Evolutionary conservation across 2,113 vertebrate species (phyloP).

Genomic region (Andinoacara biseriatus): DNA sequence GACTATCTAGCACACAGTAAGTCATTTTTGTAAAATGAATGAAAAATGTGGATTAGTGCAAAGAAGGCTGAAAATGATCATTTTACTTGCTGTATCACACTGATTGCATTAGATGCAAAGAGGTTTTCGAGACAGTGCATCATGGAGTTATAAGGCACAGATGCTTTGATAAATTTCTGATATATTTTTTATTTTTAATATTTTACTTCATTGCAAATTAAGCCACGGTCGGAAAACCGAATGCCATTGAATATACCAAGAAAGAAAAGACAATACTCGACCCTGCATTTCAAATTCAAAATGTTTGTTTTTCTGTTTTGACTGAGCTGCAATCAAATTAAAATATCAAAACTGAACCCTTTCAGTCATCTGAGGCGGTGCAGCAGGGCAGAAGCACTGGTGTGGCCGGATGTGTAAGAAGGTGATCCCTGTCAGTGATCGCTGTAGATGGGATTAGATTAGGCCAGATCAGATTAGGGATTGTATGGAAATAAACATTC

Average conservation of each 20-base stretch:
- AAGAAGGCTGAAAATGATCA: conserved; percentile 48
- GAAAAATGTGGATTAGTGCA: conserved; percentile 46
- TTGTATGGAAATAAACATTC: conserved; percentile 72
- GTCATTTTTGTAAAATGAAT: neutral
- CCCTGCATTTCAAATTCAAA: neutral
- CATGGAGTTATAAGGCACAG: neutral
- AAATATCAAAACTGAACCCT: conserved; percentile 24
- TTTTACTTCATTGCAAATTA: no score
- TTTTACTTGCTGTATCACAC: conserved; percentile 2
- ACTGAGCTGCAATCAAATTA: conserved; percentile 25
- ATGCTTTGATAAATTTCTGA: neutral
- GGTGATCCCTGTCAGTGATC: conserved; percentile 38
- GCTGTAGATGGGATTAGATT: conserved; percentile 68
- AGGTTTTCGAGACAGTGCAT: neutral
- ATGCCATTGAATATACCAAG: neutral
- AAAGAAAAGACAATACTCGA: neutral
- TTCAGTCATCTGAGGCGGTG: neutral
- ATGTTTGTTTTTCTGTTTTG: conserved; percentile 9
- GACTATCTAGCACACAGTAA: neutral
- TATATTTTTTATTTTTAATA: no score
- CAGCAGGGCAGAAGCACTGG: neutral
- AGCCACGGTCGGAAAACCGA: neutral
- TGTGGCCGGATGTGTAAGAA: conserved; percentile 1
- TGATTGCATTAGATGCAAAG: neutral
- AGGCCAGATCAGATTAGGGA: conserved; percentile 67